Conservation (phyloP, 2,888 invertebrate genomes). For the Drosophila macrospina region DNA sequence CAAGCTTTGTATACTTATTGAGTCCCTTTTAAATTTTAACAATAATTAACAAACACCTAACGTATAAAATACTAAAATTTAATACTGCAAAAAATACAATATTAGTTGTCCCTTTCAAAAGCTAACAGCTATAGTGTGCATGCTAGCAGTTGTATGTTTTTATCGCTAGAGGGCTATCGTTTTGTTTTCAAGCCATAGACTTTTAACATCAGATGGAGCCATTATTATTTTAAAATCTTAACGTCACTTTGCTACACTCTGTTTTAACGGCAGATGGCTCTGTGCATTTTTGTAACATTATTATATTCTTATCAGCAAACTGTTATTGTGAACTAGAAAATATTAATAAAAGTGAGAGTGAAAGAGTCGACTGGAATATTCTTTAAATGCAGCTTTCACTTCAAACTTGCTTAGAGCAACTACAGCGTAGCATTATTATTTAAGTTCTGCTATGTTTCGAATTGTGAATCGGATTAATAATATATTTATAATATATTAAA, state of each 20-base stretch:
- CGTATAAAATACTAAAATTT: not conserved
- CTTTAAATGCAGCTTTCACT: no score
- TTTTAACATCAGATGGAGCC: constrained; percentile 7
- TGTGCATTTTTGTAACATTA: not conserved
- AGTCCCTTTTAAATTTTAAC: not conserved
- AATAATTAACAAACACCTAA: no score
- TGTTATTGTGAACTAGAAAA: not conserved
- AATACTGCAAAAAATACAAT: constrained; percentile 3
- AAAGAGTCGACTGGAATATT: not conserved
- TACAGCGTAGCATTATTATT: no score
- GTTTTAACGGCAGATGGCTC: constrained; percentile 20
- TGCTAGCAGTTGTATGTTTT: not conserved
- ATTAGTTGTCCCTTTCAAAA: constrained; percentile 23
- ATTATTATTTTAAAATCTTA: not conserved
- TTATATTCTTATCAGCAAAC: constrained; percentile 6
- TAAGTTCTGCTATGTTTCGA: no score
- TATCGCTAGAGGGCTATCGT: constrained; percentile 13
- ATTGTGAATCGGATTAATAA: no score
- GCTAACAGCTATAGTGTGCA: constrained; percentile 15
- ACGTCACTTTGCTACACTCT: no score
- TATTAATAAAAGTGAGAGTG: constrained; percentile 1
- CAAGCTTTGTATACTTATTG: no score
- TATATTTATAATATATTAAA: no score
- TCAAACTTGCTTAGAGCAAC: no score
- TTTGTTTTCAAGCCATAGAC: no score